A percentile compares a stretch with the other conserved stretches of the same genome.
These are phyloP conservation scores for Anguilla marmorata DNA, from an alignment of 2,797 vertebrate species.

Conservation along the genomic window DNA sequence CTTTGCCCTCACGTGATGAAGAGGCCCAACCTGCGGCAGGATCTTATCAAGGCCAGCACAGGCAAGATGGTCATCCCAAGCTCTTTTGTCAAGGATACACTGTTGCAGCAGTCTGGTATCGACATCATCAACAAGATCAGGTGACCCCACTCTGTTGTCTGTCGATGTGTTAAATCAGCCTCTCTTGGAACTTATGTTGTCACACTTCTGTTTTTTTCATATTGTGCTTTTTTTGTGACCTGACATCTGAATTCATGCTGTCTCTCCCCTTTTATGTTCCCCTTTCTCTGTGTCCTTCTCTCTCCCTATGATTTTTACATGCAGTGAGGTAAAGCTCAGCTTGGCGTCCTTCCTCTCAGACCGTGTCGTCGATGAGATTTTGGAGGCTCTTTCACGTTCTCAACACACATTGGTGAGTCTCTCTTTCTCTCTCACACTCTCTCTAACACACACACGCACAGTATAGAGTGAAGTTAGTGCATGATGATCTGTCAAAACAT, in stretches of 20 bases:
- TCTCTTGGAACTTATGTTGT: neutral
- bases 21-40: constrained; percentile 83
- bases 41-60: constrained; percentile 85
- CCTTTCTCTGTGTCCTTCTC: neutral
- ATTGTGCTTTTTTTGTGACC: neutral
- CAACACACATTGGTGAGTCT: constrained; percentile 86
- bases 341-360: constrained; percentile 95
- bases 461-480: neutral
- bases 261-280: neutral
- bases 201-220: neutral
- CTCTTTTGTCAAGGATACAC: constrained; percentile 90
- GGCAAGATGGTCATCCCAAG: constrained; percentile 90
- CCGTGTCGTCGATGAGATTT: constrained; percentile 92
- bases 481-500: neutral
- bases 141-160: constrained; percentile 55
- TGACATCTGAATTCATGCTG: neutral
- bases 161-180: neutral
- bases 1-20: constrained; percentile 93
- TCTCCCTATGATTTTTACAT: constrained; percentile 26
- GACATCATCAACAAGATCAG: constrained; percentile 99
- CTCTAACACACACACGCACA: neutral
- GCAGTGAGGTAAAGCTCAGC: constrained; percentile 92
- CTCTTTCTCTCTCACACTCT: neutral
- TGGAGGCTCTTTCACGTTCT: constrained; percentile 88
- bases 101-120: constrained; percentile 92